Evolutionary conservation across 2,113 vertebrate species (phyloP).

Genomic region (Poeciliopsis retropinna): DNA sequence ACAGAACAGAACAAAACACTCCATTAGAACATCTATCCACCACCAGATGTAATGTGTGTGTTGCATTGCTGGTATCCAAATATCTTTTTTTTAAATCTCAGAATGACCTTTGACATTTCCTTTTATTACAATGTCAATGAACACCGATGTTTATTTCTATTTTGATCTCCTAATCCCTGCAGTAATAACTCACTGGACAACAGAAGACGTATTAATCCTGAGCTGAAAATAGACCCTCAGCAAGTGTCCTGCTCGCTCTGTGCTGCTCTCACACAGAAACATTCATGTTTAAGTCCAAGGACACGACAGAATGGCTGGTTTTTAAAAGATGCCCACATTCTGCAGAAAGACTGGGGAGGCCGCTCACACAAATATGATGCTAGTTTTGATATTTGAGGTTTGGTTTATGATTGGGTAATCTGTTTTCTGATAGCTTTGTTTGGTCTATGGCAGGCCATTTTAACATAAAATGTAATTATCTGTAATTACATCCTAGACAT

Average conservation of each 20-base stretch:
- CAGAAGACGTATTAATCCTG: constrained; percentile 3
- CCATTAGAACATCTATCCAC: background rate
- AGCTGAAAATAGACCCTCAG: background rate
- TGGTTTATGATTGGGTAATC: background rate
- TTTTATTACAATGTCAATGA: background rate
- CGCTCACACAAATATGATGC: too few species aligned
- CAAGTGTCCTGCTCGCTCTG: background rate
- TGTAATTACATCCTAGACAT: too few species aligned
- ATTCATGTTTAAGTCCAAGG: background rate
- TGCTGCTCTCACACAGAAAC: background rate
- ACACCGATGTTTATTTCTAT: background rate
- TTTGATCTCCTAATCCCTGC: background rate
- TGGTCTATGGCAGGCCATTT: too few species aligned
- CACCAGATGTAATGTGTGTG: too few species aligned
- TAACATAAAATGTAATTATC: too few species aligned
- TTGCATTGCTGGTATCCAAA: background rate
- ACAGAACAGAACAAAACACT: background rate
- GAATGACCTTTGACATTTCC: background rate
- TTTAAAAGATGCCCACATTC: too few species aligned
- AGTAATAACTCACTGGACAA: background rate
- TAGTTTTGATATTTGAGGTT: background rate
- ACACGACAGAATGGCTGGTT: background rate
- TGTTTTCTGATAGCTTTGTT: too few species aligned
- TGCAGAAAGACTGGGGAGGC: too few species aligned
- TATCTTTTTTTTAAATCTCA: background rate